Base-by-base conservation (phyloP, 2,888 invertebrate species). In the Lasioglossum malachurum region DNA sequence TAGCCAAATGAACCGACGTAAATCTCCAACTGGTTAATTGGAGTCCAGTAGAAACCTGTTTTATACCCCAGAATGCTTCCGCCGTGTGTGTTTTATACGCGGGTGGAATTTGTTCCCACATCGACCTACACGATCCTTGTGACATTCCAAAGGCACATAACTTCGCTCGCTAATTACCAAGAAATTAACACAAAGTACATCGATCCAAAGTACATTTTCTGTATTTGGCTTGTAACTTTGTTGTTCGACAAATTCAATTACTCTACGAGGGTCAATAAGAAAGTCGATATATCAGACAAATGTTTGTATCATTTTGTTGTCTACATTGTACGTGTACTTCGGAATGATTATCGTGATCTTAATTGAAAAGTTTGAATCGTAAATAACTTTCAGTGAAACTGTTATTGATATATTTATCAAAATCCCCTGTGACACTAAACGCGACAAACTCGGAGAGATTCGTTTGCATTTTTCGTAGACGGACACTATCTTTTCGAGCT, bases 21-120 rank as follows among this genome's bases (percentile, higher is more conserved):
- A 90, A 89, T 88, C 84, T 85, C 76, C 73, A 71, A 57, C 75
- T 60, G 44, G 77, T 89, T 91, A 91, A 90, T 90, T 75, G 89
- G 89, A 81, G n/a, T 75, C 79, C 67, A 76, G 76, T 46, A 57
- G 80, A 86, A 91, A 91, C 90, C 90, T 84, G 90, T 91, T 89
- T 82, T 38, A 53, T 75, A 35, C 77, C 71, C 31, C 76, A 72
- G 79, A 75, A 67, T 57, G 72, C 80, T 74, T 86, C 75, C 83
- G 80, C 71, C n/a, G 75, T 64, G 31, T 75, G 73, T 57, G 84
- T 75, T 75, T 76, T 44, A 53, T 53, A 74, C 38, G 27, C 64
- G 23, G 35, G 38, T 35, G n/a, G 71, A 64, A 80, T 76, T 53
- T 74, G 53, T 75, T 57, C 69, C 49, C 1, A 0, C 27, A 82